Percentiles rank a stretch among this genome's conserved stretches.
These are phyloP conservation scores for Trissonchulus latispiculum DNA, from an alignment of 2,888 invertebrate species.

Conservation along the genomic window DNA sequence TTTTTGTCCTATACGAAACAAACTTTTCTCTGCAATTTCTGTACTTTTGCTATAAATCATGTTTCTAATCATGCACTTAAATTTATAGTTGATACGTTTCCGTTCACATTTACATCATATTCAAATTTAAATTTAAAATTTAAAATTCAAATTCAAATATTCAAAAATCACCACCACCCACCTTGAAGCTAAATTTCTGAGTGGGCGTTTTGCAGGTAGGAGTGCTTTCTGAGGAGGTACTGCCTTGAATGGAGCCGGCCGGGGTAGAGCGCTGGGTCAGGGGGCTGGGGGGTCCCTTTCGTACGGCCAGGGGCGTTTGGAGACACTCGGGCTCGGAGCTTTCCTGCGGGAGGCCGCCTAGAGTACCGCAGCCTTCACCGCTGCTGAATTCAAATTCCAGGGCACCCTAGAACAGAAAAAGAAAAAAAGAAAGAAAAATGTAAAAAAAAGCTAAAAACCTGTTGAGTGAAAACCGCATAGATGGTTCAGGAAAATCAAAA, in stretches of 20 bases:
- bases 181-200: slow-evolving; percentile 24
- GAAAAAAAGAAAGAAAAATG: no score
- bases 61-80: no score
- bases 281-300: not conserved
- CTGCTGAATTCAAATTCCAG: not conserved
- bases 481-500: no score
- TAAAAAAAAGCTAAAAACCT: no score
- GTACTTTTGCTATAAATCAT: no score
- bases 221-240: slow-evolving; percentile 25
- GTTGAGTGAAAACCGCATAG: no score
- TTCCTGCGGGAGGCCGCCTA: not conserved
- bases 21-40: no score
- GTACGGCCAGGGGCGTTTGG: not conserved
- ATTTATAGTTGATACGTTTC: no score
- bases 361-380: not conserved
- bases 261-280: not conserved
- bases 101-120: no score
- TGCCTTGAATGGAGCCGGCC: not conserved
- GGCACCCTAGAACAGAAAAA: not conserved
- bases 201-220: slow-evolving; percentile 31
- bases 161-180: not conserved
- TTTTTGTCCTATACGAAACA: no score
- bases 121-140: no score
- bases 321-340: not conserved
- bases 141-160: no score